These are phyloP conservation scores for Pelosia muscerda DNA, from an alignment of 2,888 invertebrate species.

Conservation along the genomic window DNA sequence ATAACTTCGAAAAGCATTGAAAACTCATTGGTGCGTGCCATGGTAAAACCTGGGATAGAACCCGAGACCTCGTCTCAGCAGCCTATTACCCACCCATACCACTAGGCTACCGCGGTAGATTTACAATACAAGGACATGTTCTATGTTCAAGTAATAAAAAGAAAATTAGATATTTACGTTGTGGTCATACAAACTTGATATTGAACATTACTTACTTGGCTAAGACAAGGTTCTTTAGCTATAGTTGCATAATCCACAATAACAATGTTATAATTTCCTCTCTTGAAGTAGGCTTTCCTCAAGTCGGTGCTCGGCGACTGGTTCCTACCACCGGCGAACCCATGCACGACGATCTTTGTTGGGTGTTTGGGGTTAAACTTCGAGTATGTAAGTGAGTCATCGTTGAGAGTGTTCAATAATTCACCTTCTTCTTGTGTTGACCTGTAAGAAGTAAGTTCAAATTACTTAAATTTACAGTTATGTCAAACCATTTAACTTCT, in stretches of 20 bases:
- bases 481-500: no score
- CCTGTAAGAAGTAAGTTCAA: constrained; percentile 71
- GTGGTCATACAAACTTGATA: neutral
- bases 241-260: constrained; percentile 94
- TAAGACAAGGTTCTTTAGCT: constrained; percentile 93
- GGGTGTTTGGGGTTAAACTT: constrained; percentile 92
- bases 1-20: no score
- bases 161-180: no score
- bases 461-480: neutral
- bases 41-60: no score
- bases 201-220: constrained; percentile 86
- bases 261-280: constrained; percentile 94
- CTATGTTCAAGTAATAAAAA: neutral
- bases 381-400: constrained; percentile 90
- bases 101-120: no score
- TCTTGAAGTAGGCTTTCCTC: constrained; percentile 92
- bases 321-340: constrained; percentile 95
- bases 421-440: constrained; percentile 92
- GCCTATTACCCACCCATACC: no score
- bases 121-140: neutral
- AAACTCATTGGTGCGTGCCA: no score
- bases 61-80: no score
- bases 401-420: constrained; percentile 89
- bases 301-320: constrained; percentile 94
- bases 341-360: constrained; percentile 96